Evolutionary conservation across 2,797 vertebrate genomes (phyloP), one percentile per base, ranked within the genome.

Genomic region (Tamandua tetradactyla): DNA sequence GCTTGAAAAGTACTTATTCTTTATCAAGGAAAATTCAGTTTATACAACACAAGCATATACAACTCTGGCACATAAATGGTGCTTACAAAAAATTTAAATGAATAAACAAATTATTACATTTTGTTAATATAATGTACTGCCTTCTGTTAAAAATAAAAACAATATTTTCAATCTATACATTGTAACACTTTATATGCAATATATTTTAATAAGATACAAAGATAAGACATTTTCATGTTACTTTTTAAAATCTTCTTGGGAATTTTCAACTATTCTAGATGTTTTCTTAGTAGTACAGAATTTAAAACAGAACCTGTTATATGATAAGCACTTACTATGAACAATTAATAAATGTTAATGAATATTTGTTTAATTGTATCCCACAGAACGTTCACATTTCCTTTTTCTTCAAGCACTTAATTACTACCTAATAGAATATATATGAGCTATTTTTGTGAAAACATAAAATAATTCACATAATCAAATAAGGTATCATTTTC

Each of bases 131-230:
- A 23, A 27, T 57, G 52, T 2, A 89, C 35, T 23, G 9, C 8
- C 37, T 72, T 74, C 10, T 75, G 32, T 15, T 80, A 42, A 88
- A 88, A 78, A 57, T 11, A 87, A 82, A 94, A 59, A 55, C 15
- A 69, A 92, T 2, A 47, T 68, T 81, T 62, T 72, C 68, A 90
- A 52, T 2, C n/a, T 72, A 37, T 13, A 59, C 0, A 86, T 52
- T 59, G 3, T 42, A 75, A 76, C 18, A 57, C 44, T 87, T 87
- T 49, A 47, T 71, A 86, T 85, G 11, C 27, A 18, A 15, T 42
- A 44, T 66, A 49, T 71, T 74, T 93, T 83, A 92, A 92, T 30
- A 37, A 79, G 84, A 75, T 71, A 94, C 42, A 79, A 37, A 79
- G 37, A 49, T 69, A 66, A 62, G 80, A 37, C 20, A 57, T 18